Base-by-base conservation (phyloP, 2,113 vertebrate genomes). In the Lipophrys pholis region DNA sequence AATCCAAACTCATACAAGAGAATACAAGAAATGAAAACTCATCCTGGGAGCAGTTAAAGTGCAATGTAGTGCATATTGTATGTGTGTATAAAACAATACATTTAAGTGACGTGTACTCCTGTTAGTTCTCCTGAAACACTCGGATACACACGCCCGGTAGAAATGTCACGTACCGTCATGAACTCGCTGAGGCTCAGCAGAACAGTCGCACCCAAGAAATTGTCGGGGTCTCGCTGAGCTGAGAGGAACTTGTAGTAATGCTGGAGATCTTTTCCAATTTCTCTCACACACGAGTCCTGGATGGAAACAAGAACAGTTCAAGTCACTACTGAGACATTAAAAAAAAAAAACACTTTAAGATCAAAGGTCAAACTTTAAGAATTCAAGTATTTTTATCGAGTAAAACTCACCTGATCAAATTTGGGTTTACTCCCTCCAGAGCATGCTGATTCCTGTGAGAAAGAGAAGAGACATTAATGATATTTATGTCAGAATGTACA, bases 391-490 rank as follows among this genome's bases (percentile, higher is more conserved):
- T 10, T 42, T 10, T 42, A 6, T 42, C 6, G 3, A 63, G 10
- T 12, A 14, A 6, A 30, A 63, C 63, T 0, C 89, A 96, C 95
- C 93, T 50, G 14, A 69, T 95, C 60, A 21, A 95, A 88, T 54
- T 64, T 54, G n/a, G 86, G 39, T 51, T 8, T 82, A 36, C 58
- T 59, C 7, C 42, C 50, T 7, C 11, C 45, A 3, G 88, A 80
- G 65, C 96, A 97, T 14, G 58, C 82, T 43, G 74, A 76, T 65
- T 50, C 70, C 96, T 97, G 85, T 17, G 15, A 45, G 50, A 52
- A 0, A 52, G 57, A 72, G 6, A 69, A n/a, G n/a, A 30, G 21
- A 30, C 21, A 30, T n/a, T 39, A 4, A 14, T 48, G 1, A n/a
- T 49, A 38, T 45, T 35, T 0, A 60, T 61, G 49, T 46, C 16